These are phyloP conservation scores for Dinomys branickii DNA, from an alignment of 2,113 vertebrate genomes.

Conservation along the genomic window DNA sequence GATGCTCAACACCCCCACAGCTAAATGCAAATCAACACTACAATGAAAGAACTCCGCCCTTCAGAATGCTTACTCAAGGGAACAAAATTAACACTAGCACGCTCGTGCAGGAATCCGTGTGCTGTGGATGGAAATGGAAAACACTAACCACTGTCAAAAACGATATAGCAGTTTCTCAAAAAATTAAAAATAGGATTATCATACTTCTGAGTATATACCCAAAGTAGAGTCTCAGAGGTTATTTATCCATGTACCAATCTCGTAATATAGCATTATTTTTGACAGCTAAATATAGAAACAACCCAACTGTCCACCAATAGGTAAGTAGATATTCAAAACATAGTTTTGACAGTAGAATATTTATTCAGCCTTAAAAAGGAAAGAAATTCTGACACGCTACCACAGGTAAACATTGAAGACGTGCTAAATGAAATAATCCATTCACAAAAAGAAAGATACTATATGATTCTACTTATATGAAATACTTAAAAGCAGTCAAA, in stretches of 20 bases:
- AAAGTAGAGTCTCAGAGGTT: neutral
- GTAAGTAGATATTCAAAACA: neutral
- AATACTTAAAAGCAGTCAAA: neutral
- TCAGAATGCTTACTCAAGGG: neutral
- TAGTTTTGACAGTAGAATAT: neutral
- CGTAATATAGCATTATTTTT: neutral
- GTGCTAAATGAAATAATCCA: neutral
- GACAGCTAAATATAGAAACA: neutral
- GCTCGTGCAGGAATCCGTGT: no score
- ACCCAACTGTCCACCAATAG: neutral
- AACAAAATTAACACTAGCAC: neutral
- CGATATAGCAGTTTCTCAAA: neutral
- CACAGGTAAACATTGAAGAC: neutral
- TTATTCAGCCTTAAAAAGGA: neutral
- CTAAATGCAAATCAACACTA: neutral
- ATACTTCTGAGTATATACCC: neutral
- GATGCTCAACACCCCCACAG: neutral
- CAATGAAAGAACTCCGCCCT: neutral
- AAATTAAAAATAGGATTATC: neutral
- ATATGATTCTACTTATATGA: neutral
- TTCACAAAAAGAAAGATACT: neutral
- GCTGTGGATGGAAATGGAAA: neutral
- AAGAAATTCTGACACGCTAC: neutral
- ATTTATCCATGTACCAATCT: neutral
- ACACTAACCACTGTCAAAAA: neutral